Evolutionary conservation across 2,888 invertebrate genomes (phyloP).

Genomic region (Andrena bucephala): DNA sequence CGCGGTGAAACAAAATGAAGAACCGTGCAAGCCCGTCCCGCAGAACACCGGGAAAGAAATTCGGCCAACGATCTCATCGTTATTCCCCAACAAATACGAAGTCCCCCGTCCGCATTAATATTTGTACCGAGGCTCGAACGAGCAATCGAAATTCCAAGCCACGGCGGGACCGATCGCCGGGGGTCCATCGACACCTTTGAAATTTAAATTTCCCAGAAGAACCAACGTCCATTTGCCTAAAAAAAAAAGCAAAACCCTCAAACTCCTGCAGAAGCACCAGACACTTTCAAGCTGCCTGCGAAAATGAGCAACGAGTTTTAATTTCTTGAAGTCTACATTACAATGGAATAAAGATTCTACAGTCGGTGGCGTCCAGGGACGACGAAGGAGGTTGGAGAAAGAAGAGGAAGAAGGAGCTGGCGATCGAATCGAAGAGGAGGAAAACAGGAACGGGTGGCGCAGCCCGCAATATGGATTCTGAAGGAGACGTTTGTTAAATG

Average conservation of each 20-base stretch:
- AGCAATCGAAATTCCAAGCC: no score
- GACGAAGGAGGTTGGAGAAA: not conserved
- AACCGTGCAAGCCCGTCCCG: conserved; percentile 26
- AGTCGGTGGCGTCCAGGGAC: no score
- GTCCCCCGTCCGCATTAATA: not conserved
- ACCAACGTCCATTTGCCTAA: no score
- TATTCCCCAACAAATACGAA: conserved; percentile 10
- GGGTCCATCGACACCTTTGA: no score
- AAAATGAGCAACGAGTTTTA: no score
- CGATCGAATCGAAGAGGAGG: conserved; percentile 28
- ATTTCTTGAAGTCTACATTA: no score
- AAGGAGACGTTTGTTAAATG: conserved; percentile 75
- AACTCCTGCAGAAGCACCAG: no score
- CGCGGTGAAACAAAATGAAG: conserved; percentile 61
- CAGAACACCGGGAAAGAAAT: conserved; percentile 32
- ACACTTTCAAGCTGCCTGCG: no score
- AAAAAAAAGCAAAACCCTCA: no score
- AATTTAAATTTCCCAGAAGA: no score
- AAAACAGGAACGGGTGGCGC: conserved; percentile 28
- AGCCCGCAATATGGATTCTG: conserved; percentile 67
- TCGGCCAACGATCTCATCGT: not conserved
- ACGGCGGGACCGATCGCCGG: no score
- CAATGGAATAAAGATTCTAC: no score
- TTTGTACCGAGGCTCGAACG: not conserved
- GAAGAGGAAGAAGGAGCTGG: not conserved